A percentile compares a stretch with the other conserved stretches of the same genome.
Evolutionary conservation across 2,888 invertebrate species (phyloP).

Genomic region (Tryphoninae sp.): DNA sequence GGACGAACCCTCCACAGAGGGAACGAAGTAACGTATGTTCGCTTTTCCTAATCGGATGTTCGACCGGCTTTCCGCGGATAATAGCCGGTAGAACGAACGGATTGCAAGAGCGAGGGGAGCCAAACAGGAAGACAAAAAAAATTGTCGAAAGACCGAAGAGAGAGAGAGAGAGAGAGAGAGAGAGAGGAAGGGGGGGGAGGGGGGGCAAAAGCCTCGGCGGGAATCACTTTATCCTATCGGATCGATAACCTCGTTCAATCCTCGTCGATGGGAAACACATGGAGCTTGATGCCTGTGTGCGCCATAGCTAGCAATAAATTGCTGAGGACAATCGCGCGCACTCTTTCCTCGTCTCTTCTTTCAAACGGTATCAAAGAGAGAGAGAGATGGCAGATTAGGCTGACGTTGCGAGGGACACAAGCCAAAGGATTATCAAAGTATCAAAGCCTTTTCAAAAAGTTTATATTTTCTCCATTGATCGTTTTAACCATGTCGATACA

Average conservation of each 20-base stretch:
- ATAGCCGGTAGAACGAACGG: conserved; percentile 71
- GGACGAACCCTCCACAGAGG: conserved; percentile 55
- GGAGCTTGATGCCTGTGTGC: conserved; percentile 21
- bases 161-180: conserved; percentile 29
- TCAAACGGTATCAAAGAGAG: conserved; percentile 20
- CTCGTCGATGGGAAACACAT: conserved; percentile 57
- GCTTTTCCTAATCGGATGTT: conserved; percentile 78
- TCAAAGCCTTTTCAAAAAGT: conserved; percentile 38
- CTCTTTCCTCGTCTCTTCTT: conserved; percentile 25
- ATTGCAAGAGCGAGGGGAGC: conserved; percentile 70
- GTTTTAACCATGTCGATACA: neutral
- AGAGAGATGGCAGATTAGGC: conserved; percentile 41
- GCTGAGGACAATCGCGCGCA: conserved; percentile 33
- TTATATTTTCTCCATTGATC: conserved; percentile 14
- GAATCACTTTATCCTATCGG: conserved; percentile 71
- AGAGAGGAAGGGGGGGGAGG: too few relatives aligned
- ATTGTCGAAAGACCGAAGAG: conserved; percentile 6
- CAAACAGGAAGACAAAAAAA: conserved; percentile 33
- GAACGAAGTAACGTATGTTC: conserved; percentile 75
- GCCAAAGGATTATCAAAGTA: conserved; percentile 53
- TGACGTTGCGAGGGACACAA: conserved; percentile 53
- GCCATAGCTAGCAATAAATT: conserved; percentile 48
- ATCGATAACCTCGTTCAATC: conserved; percentile 74
- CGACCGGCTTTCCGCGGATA: conserved; percentile 76
- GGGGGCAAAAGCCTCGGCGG: conserved; percentile 43